Evolutionary conservation across 2,888 invertebrate genomes (phyloP), one percentile per base, ranked within the genome.

Genomic region (Dasysyrphus albostriatus): DNA sequence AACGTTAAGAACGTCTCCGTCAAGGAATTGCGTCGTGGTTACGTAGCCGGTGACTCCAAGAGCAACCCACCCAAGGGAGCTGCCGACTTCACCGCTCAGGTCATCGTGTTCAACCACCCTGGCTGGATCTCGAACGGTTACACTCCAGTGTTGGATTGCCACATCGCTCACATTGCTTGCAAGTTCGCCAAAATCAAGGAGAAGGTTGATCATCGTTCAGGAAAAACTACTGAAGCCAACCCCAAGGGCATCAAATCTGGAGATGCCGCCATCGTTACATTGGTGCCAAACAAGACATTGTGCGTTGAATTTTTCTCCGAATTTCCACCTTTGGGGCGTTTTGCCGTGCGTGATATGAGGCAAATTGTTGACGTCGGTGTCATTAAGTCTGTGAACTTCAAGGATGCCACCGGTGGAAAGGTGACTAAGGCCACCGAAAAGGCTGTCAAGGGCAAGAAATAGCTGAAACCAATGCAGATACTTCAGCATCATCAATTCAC

Each of bases 1-100:
- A 99, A 99, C 95, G 98, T 99, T 61, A 99, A 99, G 96, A 99
- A 99, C 96, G 98, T 99, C 39, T 98, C 99, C 34, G 99, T 99
- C 88, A 99, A 99, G 95, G 99, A 99, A 93, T 95, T 99, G 94
- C 97, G 98, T 94, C 97, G 99, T 96, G 99, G 99, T 89, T 99
- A 97, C 92, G 99, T 99, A 88, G 97, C 98, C 92, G 99, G 99
- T 89, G 99, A 99, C 94, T 96, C 98, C 90, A 99, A 99, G 95
- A 96, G 95, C 94, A 98, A 96, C 93, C 99, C 99, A 91, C 99
- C 99, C 91, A 98, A 95, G 94, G 98, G 97, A 89, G 97, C 98
- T 89, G 95, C 97, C 90, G 97, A 98, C 93, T 99, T 99, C 95
- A 97, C 96, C 89, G 98, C 98, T 91, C 98, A 98, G 95, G 99